A percentile compares a stretch with the other conserved stretches of the same genome.
Evolutionary conservation across 2,888 invertebrate genomes (phyloP).

Genomic region (Amblyjoppa fuscipennis): DNA sequence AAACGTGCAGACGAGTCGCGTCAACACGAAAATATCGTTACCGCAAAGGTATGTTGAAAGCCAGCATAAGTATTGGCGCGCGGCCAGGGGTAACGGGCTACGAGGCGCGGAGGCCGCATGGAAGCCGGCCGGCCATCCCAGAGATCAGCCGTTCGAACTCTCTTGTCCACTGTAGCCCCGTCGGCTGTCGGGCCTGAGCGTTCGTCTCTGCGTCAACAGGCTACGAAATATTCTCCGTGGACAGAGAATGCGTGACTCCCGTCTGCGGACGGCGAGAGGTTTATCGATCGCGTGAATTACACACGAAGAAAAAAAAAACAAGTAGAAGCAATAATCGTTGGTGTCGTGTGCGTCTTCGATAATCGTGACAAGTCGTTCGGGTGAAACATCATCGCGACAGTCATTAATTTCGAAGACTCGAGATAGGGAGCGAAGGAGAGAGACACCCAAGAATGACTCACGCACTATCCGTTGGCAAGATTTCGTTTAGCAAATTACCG

Average conservation of each 20-base stretch:
- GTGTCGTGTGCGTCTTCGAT: neutral
- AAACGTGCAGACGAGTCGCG: constrained; percentile 60
- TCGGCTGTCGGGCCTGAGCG: neutral
- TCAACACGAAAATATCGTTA: constrained; percentile 84
- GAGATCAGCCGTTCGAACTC: constrained; percentile 52
- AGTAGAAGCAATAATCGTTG: neutral
- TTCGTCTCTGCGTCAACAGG: neutral
- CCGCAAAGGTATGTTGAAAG: constrained; percentile 83
- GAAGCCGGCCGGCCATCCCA: constrained; percentile 47
- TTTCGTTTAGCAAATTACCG: constrained; percentile 37
- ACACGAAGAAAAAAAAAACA: neutral
- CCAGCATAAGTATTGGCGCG: constrained; percentile 84
- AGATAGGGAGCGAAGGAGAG: neutral
- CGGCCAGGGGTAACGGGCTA: constrained; percentile 77
- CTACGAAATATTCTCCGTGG: neutral
- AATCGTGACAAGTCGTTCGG: neutral
- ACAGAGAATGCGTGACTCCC: neutral
- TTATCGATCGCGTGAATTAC: neutral
- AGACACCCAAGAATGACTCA: neutral
- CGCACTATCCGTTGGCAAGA: constrained; percentile 2
- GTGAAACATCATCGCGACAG: neutral
- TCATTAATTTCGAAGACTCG: neutral
- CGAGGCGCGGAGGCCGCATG: constrained; percentile 61
- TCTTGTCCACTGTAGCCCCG: neutral
- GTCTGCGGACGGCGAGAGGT: neutral